phyloP scores from a whole-genome alignment of 35 echinoderm and acorn worm species.

The Strongylocentrotus purpuratus region DNA sequence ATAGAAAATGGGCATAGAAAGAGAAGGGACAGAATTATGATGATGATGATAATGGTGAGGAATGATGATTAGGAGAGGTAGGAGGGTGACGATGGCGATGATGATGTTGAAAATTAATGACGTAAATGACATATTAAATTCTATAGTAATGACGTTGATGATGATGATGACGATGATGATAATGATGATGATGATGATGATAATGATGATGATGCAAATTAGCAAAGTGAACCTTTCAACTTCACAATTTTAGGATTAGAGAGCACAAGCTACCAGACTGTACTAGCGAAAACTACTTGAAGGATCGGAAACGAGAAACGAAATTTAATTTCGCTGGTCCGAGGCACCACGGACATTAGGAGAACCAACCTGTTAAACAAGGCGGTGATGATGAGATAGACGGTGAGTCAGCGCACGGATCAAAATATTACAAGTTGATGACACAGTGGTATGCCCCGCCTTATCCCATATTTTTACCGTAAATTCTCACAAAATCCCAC shows the following conservation, averaged over 20 bases:
- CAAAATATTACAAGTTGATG: conserved; percentile 48
- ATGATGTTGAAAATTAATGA: neutral
- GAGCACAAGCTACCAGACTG: too few species aligned
- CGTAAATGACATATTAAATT: neutral
- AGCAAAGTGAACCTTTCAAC: too few species aligned
- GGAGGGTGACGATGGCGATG: neutral
- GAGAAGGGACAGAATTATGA: too few species aligned
- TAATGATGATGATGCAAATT: neutral
- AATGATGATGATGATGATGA: neutral
- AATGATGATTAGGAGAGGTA: neutral
- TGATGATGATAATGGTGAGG: neutral
- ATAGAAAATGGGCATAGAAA: too few species aligned
- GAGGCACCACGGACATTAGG: neutral
- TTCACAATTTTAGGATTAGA: too few species aligned
- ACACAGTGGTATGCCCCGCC: neutral
- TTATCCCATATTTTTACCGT: conserved; percentile 31
- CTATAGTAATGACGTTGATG: neutral
- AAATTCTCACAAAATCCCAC: conserved; percentile 21
- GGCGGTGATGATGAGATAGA: neutral
- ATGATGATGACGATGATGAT: neutral
- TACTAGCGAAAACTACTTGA: too few species aligned
- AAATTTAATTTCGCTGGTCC: conserved; percentile 23
- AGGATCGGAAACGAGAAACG: neutral
- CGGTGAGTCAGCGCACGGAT: conserved; percentile 32
- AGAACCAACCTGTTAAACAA: conserved; percentile 21